Conservation (phyloP, 2,888 invertebrate species). For the Pseudolycoriella hygida region DNA sequence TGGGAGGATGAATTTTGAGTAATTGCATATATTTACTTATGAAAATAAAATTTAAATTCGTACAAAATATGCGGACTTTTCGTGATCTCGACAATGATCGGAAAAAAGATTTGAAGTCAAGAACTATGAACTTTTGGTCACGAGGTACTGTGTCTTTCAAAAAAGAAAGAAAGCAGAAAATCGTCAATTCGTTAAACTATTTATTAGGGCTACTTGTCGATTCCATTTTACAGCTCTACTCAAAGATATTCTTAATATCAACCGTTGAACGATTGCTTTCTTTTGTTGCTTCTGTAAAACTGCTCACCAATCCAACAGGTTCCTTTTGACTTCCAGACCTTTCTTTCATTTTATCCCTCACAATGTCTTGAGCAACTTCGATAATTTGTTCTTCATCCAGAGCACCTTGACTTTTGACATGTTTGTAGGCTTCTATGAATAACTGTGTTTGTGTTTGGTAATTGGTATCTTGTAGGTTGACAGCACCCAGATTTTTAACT, state of each 20-base stretch:
- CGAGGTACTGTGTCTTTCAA: too few species aligned
- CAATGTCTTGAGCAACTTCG: constrained; percentile 29
- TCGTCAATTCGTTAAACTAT: too few species aligned
- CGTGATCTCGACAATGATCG: too few species aligned
- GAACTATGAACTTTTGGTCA: too few species aligned
- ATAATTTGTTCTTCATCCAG: constrained; percentile 34
- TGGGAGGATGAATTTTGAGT: neutral
- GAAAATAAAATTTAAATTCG: too few species aligned
- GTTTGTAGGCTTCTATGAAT: constrained; percentile 42
- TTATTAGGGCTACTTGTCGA: too few species aligned
- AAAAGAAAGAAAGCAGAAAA: too few species aligned
- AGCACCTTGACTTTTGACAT: constrained; percentile 35
- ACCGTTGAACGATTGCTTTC: constrained; percentile 10
- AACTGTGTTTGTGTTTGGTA: constrained; percentile 38
- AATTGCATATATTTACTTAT: too few species aligned
- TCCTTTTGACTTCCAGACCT: neutral
- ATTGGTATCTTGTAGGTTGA: constrained; percentile 35
- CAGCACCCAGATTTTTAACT: constrained; percentile 34
- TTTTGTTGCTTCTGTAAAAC: constrained; percentile 19
- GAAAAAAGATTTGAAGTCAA: too few species aligned
- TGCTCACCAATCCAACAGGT: constrained; percentile 15
- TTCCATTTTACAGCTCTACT: constrained; percentile 8
- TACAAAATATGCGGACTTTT: too few species aligned
- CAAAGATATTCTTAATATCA: constrained; percentile 23
- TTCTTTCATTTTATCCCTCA: constrained; percentile 20